Conservation (phyloP, 2,888 invertebrate species). For the Polyommatus icarus region DNA sequence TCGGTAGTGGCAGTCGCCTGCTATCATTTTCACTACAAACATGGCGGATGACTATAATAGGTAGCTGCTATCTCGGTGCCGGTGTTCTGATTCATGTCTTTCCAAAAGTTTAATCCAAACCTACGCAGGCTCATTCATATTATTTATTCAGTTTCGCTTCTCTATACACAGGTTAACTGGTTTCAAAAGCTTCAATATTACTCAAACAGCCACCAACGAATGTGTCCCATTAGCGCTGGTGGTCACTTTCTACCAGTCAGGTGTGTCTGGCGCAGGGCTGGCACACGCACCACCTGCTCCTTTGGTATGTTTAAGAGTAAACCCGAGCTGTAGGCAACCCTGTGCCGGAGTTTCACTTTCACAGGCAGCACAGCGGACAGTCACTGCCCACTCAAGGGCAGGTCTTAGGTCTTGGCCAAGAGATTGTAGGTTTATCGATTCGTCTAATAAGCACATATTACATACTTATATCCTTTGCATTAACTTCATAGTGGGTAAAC, state of each 20-base stretch:
- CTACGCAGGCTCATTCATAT: not conserved
- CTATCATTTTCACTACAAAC: not conserved
- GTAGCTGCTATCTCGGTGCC: not conserved
- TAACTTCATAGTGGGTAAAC: not conserved
- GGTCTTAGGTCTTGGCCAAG: not conserved
- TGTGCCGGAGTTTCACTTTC: conserved; percentile 8
- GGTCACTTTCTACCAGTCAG: conserved; percentile 8
- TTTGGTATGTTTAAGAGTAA: not conserved
- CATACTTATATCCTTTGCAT: not conserved
- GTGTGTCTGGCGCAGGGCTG: conserved; percentile 9
- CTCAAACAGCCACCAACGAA: not conserved
- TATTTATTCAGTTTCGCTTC: not conserved
- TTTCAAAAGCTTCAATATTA: not conserved
- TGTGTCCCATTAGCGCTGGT: not conserved
- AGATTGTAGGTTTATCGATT: not conserved
- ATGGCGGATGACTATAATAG: not conserved
- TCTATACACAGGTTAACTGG: not conserved
- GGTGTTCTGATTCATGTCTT: not conserved
- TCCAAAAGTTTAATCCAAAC: not conserved
- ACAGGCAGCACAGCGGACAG: not conserved
- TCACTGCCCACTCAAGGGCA: not conserved
- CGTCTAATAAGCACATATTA: not conserved
- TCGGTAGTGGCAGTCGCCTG: no score
- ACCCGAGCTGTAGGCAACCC: not conserved
- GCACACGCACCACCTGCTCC: not conserved